These are phyloP conservation scores for Xenopus laevis DNA, from an alignment of 2,113 vertebrate genomes.

Conservation along the genomic window DNA sequence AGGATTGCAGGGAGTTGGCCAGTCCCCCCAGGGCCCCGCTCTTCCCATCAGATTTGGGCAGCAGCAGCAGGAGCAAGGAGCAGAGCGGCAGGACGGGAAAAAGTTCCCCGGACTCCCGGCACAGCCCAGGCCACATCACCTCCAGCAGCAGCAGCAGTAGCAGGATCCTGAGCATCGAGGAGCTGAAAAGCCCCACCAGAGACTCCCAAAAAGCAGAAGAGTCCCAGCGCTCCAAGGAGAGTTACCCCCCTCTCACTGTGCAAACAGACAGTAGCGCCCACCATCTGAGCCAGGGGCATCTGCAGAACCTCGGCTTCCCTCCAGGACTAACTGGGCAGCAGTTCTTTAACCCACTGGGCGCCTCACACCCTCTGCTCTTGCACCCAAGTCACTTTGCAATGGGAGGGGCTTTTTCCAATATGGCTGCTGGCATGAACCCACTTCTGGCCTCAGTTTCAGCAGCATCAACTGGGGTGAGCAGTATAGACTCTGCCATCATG, in stretches of 20 bases:
- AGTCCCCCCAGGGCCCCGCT: constrained; percentile 68
- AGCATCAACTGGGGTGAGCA: constrained; percentile 72
- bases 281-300: constrained; percentile 78
- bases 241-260: constrained; percentile 79
- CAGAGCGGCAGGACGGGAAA: constrained; percentile 69
- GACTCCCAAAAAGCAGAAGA: constrained; percentile 80
- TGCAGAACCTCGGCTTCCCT: constrained; percentile 89
- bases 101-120: constrained; percentile 82
- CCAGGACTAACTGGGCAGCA: constrained; percentile 84
- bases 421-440: constrained; percentile 91
- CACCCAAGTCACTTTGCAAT: constrained; percentile 94
- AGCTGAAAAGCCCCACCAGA: constrained; percentile 76
- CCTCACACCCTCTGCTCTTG: constrained; percentile 86
- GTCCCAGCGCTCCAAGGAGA: constrained; percentile 77
- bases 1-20: constrained; percentile 75
- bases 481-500: constrained; percentile 80
- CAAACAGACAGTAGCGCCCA: constrained; percentile 78
- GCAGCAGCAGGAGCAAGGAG: constrained; percentile 66
- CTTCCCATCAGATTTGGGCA: constrained; percentile 56
- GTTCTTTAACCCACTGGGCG: constrained; percentile 87
- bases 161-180: constrained; percentile 70
- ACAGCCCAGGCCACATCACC: constrained; percentile 86
- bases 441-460: constrained; percentile 87
- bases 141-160: constrained; percentile 93
- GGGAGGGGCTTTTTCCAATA: constrained; percentile 90